Conservation (phyloP, 2,797 vertebrate genomes). For the Rhadinocentrus ornatus region DNA sequence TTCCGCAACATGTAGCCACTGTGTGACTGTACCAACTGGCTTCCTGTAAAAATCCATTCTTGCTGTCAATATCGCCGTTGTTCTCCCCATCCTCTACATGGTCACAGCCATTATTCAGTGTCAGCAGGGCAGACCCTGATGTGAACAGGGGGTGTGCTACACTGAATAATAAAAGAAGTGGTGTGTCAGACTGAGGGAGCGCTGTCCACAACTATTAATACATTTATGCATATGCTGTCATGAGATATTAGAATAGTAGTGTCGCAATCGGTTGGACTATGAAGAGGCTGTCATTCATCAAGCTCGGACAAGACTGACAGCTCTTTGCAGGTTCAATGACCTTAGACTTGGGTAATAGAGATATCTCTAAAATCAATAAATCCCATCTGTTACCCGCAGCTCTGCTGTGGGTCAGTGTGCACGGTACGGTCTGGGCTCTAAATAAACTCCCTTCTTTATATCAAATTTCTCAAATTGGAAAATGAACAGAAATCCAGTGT, state of each 20-base stretch:
- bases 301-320: constrained; percentile 34
- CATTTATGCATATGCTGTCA: constrained; percentile 1
- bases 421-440: constrained; percentile 4
- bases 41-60: constrained; percentile 55
- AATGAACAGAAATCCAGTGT: constrained; percentile 2
- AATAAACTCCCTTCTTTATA: background rate
- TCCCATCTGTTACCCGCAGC: constrained; percentile 46
- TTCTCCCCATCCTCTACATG: constrained; percentile 49
- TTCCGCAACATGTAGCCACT: constrained; percentile 33
- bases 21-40: constrained; percentile 26
- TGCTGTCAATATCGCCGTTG: constrained; percentile 63
- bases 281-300: constrained; percentile 24
- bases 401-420: constrained; percentile 14
- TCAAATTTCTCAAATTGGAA: constrained; percentile 22
- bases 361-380: constrained; percentile 56
- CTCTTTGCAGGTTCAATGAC: constrained; percentile 40
- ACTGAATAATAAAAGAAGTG: constrained; percentile 12
- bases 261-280: constrained; percentile 9
- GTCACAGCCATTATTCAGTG: constrained; percentile 57
- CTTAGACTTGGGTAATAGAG: constrained; percentile 49
- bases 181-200: background rate
- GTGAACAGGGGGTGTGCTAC: constrained; percentile 20
- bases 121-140: constrained; percentile 51
- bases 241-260: constrained; percentile 4
- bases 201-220: background rate